phyloP scores from a whole-genome alignment of 2,113 vertebrate genomes.

The Nansenia antarctica region DNA sequence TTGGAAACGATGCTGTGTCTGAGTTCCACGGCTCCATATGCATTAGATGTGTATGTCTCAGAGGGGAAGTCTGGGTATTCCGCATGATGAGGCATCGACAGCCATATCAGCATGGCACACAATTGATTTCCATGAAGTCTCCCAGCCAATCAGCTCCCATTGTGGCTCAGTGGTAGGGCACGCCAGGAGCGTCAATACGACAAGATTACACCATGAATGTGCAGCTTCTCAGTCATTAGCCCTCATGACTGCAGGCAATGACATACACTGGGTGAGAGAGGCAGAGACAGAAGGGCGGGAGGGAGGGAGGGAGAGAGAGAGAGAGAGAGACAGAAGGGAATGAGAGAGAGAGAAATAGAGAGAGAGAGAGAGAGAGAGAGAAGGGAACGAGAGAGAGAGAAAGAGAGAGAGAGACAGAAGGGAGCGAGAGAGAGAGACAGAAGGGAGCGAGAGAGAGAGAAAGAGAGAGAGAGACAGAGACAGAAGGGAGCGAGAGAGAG shows the following conservation, averaged over 20 bases:
- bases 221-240: slow-evolving; percentile 5
- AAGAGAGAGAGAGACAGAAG: no score
- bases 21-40: not conserved
- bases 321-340: no score
- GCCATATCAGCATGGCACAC: not conserved
- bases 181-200: slow-evolving; percentile 19
- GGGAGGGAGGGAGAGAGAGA: not conserved
- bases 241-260: not conserved
- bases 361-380: not conserved
- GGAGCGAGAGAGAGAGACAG: no score
- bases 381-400: not conserved
- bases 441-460: no score
- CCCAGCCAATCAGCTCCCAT: slow-evolving; percentile 23
- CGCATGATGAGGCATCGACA: not conserved
- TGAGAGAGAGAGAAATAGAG: not conserved
- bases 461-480: no score
- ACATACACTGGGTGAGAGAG: not conserved
- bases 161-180: slow-evolving; percentile 7
- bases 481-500: no score
- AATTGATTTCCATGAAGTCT: slow-evolving; percentile 22
- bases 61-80: not conserved
- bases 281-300: not conserved
- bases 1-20: not conserved
- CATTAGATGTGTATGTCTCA: no score
- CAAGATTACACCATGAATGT: slow-evolving; percentile 10